These are phyloP conservation scores for Papilio helenus DNA, from an alignment of 1,140 invertebrate species.

Conservation along the genomic window DNA sequence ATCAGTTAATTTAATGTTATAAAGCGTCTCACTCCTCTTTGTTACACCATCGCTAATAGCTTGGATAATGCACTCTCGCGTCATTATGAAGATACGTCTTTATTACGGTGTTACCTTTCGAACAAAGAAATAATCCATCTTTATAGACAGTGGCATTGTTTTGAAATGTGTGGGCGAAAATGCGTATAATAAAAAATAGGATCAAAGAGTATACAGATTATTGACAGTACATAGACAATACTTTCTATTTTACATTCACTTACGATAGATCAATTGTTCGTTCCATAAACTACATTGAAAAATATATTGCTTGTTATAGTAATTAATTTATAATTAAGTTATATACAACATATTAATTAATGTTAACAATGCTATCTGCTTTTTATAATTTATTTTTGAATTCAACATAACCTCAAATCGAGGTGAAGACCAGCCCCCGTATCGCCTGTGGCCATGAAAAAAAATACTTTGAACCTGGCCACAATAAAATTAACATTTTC, in stretches of 20 bases:
- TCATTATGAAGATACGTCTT: not conserved
- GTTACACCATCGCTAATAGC: constrained; percentile 25
- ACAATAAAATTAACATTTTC: not conserved
- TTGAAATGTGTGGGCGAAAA: constrained; percentile 7
- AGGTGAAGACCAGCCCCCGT: constrained; percentile 1
- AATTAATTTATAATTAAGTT: not conserved
- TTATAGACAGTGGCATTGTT: constrained; percentile 17
- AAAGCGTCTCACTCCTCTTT: not conserved
- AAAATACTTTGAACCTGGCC: not conserved
- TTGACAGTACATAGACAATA: not conserved
- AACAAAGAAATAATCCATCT: not conserved
- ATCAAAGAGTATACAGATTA: not conserved
- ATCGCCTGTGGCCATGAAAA: not conserved
- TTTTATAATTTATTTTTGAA: not conserved
- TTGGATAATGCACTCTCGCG: not conserved
- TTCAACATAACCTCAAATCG: not conserved
- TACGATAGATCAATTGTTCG: not conserved
- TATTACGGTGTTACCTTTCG: constrained; percentile 1
- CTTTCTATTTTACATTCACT: not conserved
- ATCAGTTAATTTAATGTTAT: constrained; percentile 27
- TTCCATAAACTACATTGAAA: not conserved
- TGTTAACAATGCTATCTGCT: not conserved
- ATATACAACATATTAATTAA: not conserved
- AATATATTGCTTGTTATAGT: not conserved
- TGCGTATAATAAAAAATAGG: constrained; percentile 2